phyloP scores from a whole-genome alignment of 2,797 vertebrate genomes.

The Enteromius fasciolatus region DNA sequence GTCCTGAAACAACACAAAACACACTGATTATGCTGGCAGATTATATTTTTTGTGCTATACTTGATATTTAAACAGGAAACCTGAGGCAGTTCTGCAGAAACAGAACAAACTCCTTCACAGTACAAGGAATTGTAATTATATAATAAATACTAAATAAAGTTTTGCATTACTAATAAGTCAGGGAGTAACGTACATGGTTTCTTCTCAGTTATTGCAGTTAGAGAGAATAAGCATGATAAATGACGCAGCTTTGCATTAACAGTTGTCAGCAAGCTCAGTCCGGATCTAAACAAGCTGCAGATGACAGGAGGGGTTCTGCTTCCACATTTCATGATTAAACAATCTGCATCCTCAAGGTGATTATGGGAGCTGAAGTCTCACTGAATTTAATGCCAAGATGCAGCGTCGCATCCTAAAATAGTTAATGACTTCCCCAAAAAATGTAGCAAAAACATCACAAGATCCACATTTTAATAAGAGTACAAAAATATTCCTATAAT shows the following conservation, averaged over 20 bases:
- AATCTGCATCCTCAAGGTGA: neutral
- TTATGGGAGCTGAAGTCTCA: constrained; percentile 7
- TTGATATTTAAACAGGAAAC: constrained; percentile 51
- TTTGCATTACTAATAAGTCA: neutral
- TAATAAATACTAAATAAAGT: constrained; percentile 5
- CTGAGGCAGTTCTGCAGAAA: constrained; percentile 22
- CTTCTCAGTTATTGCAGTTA: neutral
- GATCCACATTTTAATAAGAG: neutral
- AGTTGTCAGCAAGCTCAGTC: constrained; percentile 16
- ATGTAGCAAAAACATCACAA: neutral
- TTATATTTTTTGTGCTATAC: constrained; percentile 25
- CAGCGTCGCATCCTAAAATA: neutral
- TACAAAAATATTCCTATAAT: constrained; percentile 1
- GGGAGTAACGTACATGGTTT: neutral
- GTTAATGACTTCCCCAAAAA: neutral
- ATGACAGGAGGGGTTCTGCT: constrained; percentile 17
- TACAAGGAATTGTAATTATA: neutral
- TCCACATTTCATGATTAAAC: constrained; percentile 16
- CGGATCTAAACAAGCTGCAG: constrained; percentile 6
- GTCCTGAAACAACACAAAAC: constrained; percentile 11
- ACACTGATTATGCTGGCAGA: neutral
- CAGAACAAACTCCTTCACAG: constrained; percentile 7
- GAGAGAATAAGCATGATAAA: constrained; percentile 12
- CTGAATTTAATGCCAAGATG: neutral
- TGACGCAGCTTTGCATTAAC: neutral